These are phyloP conservation scores for Polyergus mexicanus DNA, from an alignment of 1,140 invertebrate species.

Conservation along the genomic window DNA sequence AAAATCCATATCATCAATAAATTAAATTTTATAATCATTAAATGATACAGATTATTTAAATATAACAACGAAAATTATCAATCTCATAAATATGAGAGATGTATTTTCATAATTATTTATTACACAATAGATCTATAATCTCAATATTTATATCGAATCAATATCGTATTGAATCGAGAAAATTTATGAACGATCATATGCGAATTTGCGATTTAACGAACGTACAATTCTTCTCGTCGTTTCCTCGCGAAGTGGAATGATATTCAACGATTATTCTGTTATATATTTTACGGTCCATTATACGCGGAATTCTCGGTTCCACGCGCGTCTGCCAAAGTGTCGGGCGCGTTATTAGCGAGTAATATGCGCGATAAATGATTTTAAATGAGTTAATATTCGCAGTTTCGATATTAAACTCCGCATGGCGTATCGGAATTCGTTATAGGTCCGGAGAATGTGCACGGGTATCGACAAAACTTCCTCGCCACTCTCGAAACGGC, in stretches of 20 bases:
- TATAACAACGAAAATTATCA: not conserved
- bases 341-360: slow-evolving; percentile 52
- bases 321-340: slow-evolving; percentile 12
- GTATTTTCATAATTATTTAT: not conserved
- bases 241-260: slow-evolving; percentile 17
- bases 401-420: slow-evolving; percentile 68
- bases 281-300: slow-evolving; percentile 60
- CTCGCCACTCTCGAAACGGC: slow-evolving; percentile 58
- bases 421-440: slow-evolving; percentile 72
- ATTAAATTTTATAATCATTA: slow-evolving; percentile 3
- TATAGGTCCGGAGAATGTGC: slow-evolving; percentile 58
- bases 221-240: slow-evolving; percentile 39
- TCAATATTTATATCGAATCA: not conserved
- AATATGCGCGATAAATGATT: slow-evolving; percentile 61
- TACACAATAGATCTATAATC: not conserved
- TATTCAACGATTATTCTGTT: slow-evolving; percentile 43
- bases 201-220: slow-evolving; percentile 25
- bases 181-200: not conserved
- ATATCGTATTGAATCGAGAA: not conserved
- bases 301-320: slow-evolving; percentile 26
- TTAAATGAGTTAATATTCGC: slow-evolving; percentile 69
- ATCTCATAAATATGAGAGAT: not conserved
- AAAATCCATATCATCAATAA: not conserved
- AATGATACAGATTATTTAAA: not conserved
- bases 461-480: slow-evolving; percentile 73